Evolutionary conservation across 2,113 vertebrate species (phyloP), one percentile per base, ranked within the genome.

Genomic region (Cryptotis parvus): DNA sequence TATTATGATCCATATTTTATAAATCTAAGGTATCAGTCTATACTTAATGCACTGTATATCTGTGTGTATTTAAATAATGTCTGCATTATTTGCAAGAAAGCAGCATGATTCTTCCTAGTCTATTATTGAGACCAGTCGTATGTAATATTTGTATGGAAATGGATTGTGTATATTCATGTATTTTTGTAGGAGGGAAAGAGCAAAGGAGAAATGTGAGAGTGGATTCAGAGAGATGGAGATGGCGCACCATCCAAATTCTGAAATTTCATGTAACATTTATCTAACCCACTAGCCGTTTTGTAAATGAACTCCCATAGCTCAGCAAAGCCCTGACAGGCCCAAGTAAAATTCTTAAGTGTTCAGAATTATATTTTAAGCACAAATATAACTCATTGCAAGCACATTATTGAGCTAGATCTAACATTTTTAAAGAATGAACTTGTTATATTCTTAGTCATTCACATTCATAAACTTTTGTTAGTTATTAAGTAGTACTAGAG

Each of bases 281-380:
- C 92, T 97, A 97, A 95, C 92, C 93, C 93, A 86, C 65, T 95
- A 90, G 66, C 90, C 89, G n/a, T 95, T 77, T 75, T 97, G 91
- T 89, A 93, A 83, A 90, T 97, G 95, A 97, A 96, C 87, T 96
- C 97, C 93, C 96, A 96, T 97, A 95, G 96, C 96, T 97, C 93
- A 95, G 95, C 43, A 94, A 96, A 83, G 66, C 93, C 94, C 61
- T 93, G 95, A 95, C 97, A 97, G 90, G 95, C 95, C 82, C 91
- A 97, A 96, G 63, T 94, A 94, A 97, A 97, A 97, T 90, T 95
- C 94, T 84, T 70, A 58, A 6, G 31, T 68, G 66, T 33, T 33
- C 92, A 95, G 77, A 97, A 96, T 95, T 94, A 90, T 73, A 86
- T 73, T 4, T 35, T 87, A 87, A 86, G 87, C 96, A 96, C 90